Conservation (phyloP, 2,797 vertebrate genomes). For the Calcarius lapponicus region DNA sequence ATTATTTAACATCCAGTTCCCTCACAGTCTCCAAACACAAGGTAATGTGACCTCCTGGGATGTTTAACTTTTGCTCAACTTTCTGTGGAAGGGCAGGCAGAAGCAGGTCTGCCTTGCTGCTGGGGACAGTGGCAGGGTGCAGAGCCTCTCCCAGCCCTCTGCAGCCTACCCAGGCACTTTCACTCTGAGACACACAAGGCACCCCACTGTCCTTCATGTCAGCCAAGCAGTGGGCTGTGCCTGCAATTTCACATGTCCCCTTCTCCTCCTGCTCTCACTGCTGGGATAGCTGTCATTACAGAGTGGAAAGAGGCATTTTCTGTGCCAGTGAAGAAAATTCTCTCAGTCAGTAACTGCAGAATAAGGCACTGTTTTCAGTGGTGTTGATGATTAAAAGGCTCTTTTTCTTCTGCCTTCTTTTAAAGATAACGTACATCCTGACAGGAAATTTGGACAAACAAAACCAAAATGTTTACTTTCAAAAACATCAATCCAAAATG, state of each 20-base stretch:
- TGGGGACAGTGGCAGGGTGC: fast-evolving
- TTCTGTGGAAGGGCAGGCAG: background rate
- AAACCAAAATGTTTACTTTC: background rate
- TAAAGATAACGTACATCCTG: background rate
- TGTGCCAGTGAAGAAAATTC: background rate
- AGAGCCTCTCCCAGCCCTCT: background rate
- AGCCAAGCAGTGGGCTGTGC: background rate
- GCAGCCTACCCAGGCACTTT: background rate
- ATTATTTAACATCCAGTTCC: background rate
- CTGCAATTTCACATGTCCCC: background rate
- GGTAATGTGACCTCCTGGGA: background rate
- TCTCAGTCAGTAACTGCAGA: background rate
- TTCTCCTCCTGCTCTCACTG: background rate
- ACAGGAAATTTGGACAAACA: background rate
- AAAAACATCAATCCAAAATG: background rate
- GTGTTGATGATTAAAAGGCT: background rate
- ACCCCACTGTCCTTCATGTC: background rate
- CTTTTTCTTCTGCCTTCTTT: slow-evolving; percentile 14
- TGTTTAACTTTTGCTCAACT: background rate
- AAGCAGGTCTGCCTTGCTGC: background rate
- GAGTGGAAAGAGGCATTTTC: background rate
- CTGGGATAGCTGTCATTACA: fast-evolving
- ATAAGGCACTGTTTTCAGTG: slow-evolving; percentile 17
- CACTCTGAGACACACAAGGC: background rate
- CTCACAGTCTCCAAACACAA: background rate